Evolutionary conservation across 2,888 invertebrate species (phyloP).

Genomic region (Eupithecia subfuscata): DNA sequence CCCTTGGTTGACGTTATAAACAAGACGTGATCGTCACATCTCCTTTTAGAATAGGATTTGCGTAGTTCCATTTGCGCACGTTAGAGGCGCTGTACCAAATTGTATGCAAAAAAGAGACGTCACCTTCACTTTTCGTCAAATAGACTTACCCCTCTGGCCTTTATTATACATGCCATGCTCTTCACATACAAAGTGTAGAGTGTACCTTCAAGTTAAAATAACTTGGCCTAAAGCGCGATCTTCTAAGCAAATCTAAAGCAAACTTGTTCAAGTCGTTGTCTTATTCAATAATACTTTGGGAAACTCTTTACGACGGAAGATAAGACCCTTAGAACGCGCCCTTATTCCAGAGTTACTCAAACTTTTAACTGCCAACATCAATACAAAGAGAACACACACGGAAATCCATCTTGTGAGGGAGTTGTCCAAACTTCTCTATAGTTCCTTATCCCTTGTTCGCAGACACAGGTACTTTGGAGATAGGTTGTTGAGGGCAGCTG

Average conservation of each 20-base stretch:
- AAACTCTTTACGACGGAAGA: conserved; percentile 7
- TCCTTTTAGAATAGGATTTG: too few relatives aligned
- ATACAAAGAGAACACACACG: conserved; percentile 39
- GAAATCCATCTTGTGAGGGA: conserved; percentile 41
- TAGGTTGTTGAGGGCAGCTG: conserved; percentile 13
- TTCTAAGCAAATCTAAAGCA: conserved; percentile 9
- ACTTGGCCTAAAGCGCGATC: neutral
- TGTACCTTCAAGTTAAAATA: neutral
- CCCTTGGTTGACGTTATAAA: too few relatives aligned
- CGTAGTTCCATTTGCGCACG: too few relatives aligned
- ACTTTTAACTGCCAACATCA: conserved; percentile 42
- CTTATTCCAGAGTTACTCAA: conserved; percentile 18
- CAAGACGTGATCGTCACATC: too few relatives aligned
- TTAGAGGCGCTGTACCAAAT: too few relatives aligned
- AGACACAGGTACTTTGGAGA: conserved; percentile 36
- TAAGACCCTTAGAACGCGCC: conserved; percentile 7
- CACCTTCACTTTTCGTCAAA: too few relatives aligned
- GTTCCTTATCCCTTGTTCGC: conserved; percentile 43
- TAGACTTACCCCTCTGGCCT: too few relatives aligned
- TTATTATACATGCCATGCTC: neutral
- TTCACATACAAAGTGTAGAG: neutral
- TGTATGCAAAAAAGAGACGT: too few relatives aligned
- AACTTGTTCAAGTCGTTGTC: conserved; percentile 11
- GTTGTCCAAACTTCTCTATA: conserved; percentile 40
- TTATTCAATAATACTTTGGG: conserved; percentile 4